A percentile compares a stretch with the other conserved stretches of the same genome.
Conservation (phyloP, 2,113 vertebrate species). For the Ascaphus truei region DNA sequence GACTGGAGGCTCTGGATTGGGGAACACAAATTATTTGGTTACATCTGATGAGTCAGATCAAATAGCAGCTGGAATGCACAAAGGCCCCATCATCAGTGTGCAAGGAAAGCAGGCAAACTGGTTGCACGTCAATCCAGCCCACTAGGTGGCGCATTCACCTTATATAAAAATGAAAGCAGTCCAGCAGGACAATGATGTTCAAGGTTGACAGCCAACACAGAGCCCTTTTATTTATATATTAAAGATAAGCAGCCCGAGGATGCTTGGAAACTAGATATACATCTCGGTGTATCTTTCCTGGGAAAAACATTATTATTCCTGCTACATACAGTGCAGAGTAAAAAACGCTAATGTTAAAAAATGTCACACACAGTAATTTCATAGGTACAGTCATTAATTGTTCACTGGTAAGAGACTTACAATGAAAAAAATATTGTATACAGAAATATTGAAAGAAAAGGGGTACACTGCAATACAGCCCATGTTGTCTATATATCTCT, state of each 20-base stretch:
- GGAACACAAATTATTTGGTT: background rate
- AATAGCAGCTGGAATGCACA: too few relatives aligned
- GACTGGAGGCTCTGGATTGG: conserved; percentile 83
- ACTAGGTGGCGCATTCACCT: background rate
- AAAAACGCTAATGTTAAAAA: too few relatives aligned
- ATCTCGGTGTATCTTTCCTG: conserved; percentile 5
- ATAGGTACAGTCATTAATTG: too few relatives aligned
- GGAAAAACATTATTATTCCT: conserved; percentile 8
- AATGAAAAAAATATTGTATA: conserved; percentile 3
- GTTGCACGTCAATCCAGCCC: too few relatives aligned
- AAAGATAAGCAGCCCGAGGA: background rate
- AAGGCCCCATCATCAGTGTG: too few relatives aligned
- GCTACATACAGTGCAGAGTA: background rate
- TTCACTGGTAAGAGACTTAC: conserved; percentile 5
- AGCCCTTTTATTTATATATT: conserved; percentile 19
- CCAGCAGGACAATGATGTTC: background rate
- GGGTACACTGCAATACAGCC: too few relatives aligned
- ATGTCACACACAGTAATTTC: too few relatives aligned
- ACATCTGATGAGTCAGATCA: too few relatives aligned
- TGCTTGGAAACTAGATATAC: conserved; percentile 14
- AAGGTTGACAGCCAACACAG: background rate
- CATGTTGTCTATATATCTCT: too few relatives aligned
- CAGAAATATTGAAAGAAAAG: conserved; percentile 1
- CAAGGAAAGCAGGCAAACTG: too few relatives aligned
- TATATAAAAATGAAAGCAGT: background rate